Evolutionary conservation across 2,888 invertebrate genomes (phyloP).

Genomic region (Ormyrus labotus): DNA sequence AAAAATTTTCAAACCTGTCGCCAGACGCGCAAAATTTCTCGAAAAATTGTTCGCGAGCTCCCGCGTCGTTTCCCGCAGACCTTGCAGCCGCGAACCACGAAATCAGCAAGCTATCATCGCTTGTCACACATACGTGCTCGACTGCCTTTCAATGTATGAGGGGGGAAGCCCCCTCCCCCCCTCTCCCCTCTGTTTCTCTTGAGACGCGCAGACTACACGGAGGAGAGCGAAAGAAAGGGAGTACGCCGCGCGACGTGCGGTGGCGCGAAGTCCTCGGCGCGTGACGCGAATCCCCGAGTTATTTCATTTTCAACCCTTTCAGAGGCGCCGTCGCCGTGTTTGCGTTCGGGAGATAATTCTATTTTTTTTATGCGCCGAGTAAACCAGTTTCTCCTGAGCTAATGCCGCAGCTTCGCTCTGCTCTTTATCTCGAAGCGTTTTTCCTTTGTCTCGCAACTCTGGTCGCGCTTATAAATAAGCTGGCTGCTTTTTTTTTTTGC

Average conservation of each 20-base stretch:
- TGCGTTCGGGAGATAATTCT: constrained; percentile 32
- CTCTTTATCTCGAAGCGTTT: background rate
- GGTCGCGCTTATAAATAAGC: too few species aligned
- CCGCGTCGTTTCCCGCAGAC: too few species aligned
- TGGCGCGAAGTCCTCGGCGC: constrained; percentile 57
- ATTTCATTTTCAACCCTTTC: constrained; percentile 71
- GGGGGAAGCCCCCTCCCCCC: too few species aligned
- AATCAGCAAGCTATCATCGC: constrained; percentile 46
- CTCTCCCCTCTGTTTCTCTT: too few species aligned
- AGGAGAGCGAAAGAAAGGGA: background rate
- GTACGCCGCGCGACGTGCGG: background rate
- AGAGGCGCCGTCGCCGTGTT: constrained; percentile 51
- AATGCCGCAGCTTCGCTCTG: constrained; percentile 49
- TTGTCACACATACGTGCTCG: constrained; percentile 5
- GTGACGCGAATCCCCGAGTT: constrained; percentile 69
- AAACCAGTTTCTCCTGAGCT: constrained; percentile 63
- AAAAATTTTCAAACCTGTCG: too few species aligned
- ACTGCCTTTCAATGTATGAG: too few species aligned
- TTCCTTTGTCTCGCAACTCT: constrained; percentile 19
- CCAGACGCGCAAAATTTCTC: too few species aligned
- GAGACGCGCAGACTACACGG: too few species aligned
- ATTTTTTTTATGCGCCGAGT: constrained; percentile 64
- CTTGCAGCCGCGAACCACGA: background rate
- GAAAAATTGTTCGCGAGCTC: too few species aligned
- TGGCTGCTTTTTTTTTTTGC: too few species aligned